These are phyloP conservation scores for Eleginops maclovinus DNA, from an alignment of 2,113 vertebrate genomes.

Conservation along the genomic window DNA sequence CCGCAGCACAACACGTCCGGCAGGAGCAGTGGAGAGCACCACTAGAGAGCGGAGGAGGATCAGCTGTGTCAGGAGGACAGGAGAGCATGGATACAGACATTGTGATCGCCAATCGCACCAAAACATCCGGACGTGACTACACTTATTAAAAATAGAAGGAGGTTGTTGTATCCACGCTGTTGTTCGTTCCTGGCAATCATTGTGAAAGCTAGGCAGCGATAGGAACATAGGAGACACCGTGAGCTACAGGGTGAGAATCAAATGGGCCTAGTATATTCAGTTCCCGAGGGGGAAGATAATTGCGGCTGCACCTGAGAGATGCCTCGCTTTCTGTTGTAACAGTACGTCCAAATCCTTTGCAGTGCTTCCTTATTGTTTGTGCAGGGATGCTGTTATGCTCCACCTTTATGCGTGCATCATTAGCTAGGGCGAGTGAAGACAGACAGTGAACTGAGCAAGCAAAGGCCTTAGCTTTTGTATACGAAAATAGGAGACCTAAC, in stretches of 20 bases:
- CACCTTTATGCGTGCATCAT: conserved; percentile 7
- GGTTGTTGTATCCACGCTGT: background rate
- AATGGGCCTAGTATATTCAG: conserved; percentile 41
- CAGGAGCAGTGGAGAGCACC: background rate
- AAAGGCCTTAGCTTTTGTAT: conserved; percentile 15
- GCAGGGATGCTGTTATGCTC: background rate
- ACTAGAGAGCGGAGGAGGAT: conserved; percentile 28
- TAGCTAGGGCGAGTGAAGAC: conserved; percentile 16
- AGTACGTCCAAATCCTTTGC: conserved; percentile 12
- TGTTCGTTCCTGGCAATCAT: background rate
- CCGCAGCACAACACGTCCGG: conserved; percentile 1
- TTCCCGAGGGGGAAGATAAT: conserved; percentile 40
- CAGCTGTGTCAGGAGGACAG: conserved; percentile 53
- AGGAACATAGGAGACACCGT: conserved; percentile 18
- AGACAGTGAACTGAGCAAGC: conserved; percentile 23
- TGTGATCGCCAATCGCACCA: background rate
- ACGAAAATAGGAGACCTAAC: background rate
- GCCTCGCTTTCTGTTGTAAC: conserved; percentile 8
- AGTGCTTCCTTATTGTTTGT: conserved; percentile 18
- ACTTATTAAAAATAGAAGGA: background rate
- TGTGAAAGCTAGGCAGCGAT: conserved; percentile 4
- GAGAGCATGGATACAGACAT: conserved; percentile 26
- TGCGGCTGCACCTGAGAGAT: conserved; percentile 43
- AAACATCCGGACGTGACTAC: background rate
- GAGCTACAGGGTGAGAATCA: conserved; percentile 32